phyloP scores from a whole-genome alignment of 2,797 vertebrate species.

The Sylvilagus floridanus region DNA sequence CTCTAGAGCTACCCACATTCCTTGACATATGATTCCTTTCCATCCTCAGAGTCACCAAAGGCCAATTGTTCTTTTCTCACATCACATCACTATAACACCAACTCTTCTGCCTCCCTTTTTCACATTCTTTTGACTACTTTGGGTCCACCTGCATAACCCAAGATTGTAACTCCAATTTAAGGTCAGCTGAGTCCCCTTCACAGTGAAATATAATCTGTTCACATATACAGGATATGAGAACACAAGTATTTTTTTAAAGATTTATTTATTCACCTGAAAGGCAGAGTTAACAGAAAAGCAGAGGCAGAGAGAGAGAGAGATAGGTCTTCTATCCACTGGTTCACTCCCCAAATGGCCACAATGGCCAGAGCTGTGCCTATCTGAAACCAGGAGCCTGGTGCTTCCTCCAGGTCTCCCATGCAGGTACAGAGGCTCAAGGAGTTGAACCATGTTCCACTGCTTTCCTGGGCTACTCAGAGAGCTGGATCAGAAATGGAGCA shows the following conservation, averaged over 20 bases:
- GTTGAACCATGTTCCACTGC: too few species aligned
- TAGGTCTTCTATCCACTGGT: too few species aligned
- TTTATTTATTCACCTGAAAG: too few species aligned
- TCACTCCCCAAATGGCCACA: too few species aligned
- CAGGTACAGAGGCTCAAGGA: too few species aligned
- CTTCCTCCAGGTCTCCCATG: too few species aligned
- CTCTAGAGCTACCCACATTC: neutral
- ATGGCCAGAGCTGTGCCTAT: too few species aligned
- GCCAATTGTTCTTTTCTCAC: neutral
- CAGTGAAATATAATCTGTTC: neutral
- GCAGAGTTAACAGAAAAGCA: too few species aligned
- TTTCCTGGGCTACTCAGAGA: too few species aligned
- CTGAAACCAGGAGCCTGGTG: too few species aligned
- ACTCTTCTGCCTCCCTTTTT: neutral
- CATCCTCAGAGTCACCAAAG: neutral
- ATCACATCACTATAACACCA: neutral
- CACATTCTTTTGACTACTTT: neutral
- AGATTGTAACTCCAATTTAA: neutral
- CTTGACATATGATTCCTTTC: neutral
- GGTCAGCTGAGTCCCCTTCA: neutral
- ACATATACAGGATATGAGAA: neutral
- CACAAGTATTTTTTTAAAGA: neutral
- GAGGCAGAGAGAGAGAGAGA: too few species aligned
- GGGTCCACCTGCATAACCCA: neutral
- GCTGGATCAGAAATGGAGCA: too few species aligned